Conservation (phyloP, 2,797 vertebrate species). For the Sternotherus odoratus region DNA sequence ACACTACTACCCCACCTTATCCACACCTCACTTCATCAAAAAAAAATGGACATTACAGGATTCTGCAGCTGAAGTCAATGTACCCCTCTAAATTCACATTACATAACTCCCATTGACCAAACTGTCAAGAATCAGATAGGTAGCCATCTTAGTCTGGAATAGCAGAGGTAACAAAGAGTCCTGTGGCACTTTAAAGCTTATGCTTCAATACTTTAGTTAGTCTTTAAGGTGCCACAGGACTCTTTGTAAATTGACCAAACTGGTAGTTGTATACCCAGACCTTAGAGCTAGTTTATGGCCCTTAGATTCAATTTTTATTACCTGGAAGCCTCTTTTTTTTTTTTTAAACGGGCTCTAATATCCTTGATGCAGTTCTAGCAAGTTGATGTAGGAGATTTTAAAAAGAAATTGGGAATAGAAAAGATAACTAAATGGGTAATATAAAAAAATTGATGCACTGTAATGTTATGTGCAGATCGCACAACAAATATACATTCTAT, state of each 20-base stretch:
- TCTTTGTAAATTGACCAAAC: not conserved
- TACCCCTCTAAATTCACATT: not conserved
- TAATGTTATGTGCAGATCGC: not conserved
- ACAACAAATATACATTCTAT: not conserved
- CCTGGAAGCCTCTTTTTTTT: not conserved
- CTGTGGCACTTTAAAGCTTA: no score
- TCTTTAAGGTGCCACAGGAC: no score
- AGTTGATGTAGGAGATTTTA: not conserved
- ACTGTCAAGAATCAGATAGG: no score
- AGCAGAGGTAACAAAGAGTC: no score
- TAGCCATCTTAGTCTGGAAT: no score
- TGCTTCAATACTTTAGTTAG: no score
- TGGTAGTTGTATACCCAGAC: not conserved
- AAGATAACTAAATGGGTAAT: not conserved
- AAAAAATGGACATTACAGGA: not conserved
- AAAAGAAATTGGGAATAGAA: not conserved
- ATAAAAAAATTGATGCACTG: not conserved
- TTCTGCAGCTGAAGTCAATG: not conserved
- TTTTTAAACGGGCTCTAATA: not conserved
- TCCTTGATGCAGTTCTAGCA: not conserved
- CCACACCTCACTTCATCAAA: not conserved
- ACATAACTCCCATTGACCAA: not conserved
- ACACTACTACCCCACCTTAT: not conserved
- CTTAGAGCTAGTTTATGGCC: not conserved
- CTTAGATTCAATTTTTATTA: constrained; percentile 24